These are phyloP conservation scores for Apodemus agrarius DNA, from an alignment of 2,797 vertebrate genomes.

Conservation along the genomic window DNA sequence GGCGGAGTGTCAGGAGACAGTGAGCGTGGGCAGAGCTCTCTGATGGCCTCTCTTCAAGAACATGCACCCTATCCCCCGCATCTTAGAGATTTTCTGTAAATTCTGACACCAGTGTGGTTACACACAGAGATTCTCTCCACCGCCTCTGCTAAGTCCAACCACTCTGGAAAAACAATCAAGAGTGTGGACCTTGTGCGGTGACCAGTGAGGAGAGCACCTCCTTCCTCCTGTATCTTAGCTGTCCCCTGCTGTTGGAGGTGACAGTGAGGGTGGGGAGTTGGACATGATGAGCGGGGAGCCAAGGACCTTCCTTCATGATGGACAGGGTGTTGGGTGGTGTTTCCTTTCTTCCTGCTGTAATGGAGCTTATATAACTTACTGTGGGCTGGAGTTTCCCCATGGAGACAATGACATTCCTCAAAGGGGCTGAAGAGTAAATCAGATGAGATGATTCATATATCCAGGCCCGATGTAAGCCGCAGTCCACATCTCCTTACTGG, in stretches of 20 bases:
- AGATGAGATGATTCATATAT: background rate
- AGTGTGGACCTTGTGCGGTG: background rate
- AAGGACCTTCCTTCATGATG: too few species aligned
- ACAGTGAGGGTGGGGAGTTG: background rate
- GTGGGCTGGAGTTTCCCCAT: background rate
- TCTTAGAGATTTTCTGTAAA: background rate
- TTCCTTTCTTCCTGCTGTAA: rapidly evolving
- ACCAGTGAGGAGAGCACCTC: rapidly evolving
- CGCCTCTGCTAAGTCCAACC: background rate
- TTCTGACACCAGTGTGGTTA: background rate
- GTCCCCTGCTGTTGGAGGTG: background rate
- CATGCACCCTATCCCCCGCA: background rate
- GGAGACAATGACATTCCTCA: background rate
- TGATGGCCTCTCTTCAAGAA: background rate
- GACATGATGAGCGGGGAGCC: rapidly evolving
- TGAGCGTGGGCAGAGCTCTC: rapidly evolving
- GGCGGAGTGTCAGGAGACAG: rapidly evolving
- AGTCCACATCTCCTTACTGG: background rate
- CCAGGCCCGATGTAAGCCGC: background rate
- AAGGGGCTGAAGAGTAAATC: background rate
- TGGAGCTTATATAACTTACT: background rate
- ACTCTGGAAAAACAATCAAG: background rate
- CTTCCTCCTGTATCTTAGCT: background rate
- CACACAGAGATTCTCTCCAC: background rate
- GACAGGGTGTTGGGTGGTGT: rapidly evolving